Evolutionary conservation across 1,140 invertebrate genomes (phyloP), one percentile per base, ranked within the genome.

Genomic region (Cardiocondyla obscurior): DNA sequence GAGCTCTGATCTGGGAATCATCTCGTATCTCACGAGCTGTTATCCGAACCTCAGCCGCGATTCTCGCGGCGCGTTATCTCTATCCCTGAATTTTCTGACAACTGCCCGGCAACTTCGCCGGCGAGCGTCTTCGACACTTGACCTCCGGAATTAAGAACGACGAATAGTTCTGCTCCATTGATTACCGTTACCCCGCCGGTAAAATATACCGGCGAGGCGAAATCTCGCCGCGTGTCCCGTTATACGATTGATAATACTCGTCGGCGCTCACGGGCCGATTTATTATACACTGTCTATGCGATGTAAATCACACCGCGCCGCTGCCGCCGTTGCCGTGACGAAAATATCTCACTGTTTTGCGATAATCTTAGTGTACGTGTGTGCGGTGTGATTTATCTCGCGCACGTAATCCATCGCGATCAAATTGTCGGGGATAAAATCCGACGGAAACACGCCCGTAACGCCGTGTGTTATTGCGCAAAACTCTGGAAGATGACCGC

Each of bases 141-240:
- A 87, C 67, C 85, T 46, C 0, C 7, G n/a, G 86, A 81, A 84
- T 84, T 58, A 65, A 88, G 19, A 19, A 65, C 46, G 81, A 81
- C 69, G 67, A 64, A 58, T 72, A 49, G 55, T 30, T 39, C 3
- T 67, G 44, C 30, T 72, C 39, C 62, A 74, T 84, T 72, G 85
- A 84, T 85, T 87, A 85, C 85, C 86, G 86, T 87, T 88, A 77
- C 82, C 76, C 55, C 77, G 60, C 58, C 64, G 53, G 70, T 83
- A 33, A 36, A 82, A 76, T 55, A 60, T 33, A 62, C 22, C 67
- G 33, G 39, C 77, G 73, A 69, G 36, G 62, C 64, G 79, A 84
- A 65, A 49, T 64, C 67, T 73, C 49, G 22, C 14, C 36, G 72
- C 14, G 19, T 25, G 49, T 87, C 64, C 86, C 86, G 86, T 88